A percentile compares a stretch with the other conserved stretches of the same genome.
These are phyloP conservation scores for Parapristionchus giblindavisi DNA, from an alignment of 2,888 invertebrate species.

Conservation along the genomic window DNA sequence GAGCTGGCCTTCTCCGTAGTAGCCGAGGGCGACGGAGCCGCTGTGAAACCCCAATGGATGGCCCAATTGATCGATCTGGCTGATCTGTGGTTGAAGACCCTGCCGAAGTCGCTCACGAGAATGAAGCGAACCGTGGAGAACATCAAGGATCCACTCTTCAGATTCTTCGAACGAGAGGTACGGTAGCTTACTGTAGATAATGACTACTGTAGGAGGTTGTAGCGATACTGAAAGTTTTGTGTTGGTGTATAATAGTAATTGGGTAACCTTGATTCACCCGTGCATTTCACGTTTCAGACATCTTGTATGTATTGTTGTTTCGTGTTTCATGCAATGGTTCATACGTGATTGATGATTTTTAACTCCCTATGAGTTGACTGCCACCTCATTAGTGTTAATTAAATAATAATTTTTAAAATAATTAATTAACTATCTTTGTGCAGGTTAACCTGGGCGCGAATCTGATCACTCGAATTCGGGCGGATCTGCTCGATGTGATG, in stretches of 20 bases:
- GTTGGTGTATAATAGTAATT: constrained; percentile 1
- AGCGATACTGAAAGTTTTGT: not conserved
- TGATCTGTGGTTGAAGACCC: constrained; percentile 86
- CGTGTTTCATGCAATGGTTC: too few species aligned
- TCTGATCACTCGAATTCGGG: constrained; percentile 85
- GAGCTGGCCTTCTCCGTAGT: constrained; percentile 71
- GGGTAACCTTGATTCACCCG: too few species aligned
- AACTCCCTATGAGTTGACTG: too few species aligned
- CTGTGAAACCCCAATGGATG: constrained; percentile 89
- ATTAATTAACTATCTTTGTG: too few species aligned
- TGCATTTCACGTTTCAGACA: too few species aligned
- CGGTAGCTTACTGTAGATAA: too few species aligned
- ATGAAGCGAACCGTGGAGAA: constrained; percentile 94
- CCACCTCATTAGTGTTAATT: too few species aligned
- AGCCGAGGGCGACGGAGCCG: constrained; percentile 54
- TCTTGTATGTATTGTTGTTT: too few species aligned
- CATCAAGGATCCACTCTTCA: constrained; percentile 96
- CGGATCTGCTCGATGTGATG: constrained; percentile 85
- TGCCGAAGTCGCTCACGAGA: constrained; percentile 79
- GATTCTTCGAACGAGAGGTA: constrained; percentile 88
- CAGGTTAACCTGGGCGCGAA: constrained; percentile 79
- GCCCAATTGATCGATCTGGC: constrained; percentile 90
- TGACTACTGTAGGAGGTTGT: too few species aligned
- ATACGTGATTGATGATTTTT: too few species aligned
- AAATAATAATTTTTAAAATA: too few species aligned